These are phyloP conservation scores for Eurypyga helias DNA, from an alignment of 2,113 vertebrate species.

Conservation along the genomic window DNA sequence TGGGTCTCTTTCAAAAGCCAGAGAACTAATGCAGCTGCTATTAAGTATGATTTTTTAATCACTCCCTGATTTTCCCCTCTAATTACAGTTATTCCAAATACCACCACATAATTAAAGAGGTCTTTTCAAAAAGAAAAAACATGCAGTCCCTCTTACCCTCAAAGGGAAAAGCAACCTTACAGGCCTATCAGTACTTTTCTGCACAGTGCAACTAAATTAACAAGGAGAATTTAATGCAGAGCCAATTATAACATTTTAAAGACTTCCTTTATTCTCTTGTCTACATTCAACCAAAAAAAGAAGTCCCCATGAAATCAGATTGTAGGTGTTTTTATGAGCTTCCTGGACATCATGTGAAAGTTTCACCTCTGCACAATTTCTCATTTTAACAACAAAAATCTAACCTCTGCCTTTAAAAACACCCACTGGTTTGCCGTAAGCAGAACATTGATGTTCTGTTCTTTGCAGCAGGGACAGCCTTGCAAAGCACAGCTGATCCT, in stretches of 20 bases:
- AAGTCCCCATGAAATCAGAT: background rate
- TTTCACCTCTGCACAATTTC: conserved; percentile 13
- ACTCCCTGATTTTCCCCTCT: conserved; percentile 59
- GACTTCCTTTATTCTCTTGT: conserved; percentile 3
- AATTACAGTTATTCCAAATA: conserved; percentile 71
- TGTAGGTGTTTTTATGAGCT: conserved; percentile 40
- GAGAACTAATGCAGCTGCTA: conserved; percentile 58
- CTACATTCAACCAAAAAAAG: background rate
- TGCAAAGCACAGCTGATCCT: background rate
- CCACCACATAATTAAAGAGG: conserved; percentile 52
- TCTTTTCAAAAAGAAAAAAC: conserved; percentile 50
- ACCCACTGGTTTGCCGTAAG: background rate
- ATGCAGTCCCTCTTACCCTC: conserved; percentile 34
- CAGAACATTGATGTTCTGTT: background rate
- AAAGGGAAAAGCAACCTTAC: conserved; percentile 44
- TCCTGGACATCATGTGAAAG: background rate
- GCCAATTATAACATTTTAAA: conserved; percentile 41
- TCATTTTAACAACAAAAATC: conserved; percentile 10
- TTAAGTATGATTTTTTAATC: conserved; percentile 73
- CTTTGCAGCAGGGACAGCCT: background rate
- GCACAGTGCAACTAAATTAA: conserved; percentile 41
- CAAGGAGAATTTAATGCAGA: background rate
- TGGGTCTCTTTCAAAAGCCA: conserved; percentile 32
- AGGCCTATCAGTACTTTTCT: conserved; percentile 39
- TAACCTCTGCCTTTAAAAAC: background rate